Percentiles rank a stretch among this genome's conserved stretches.
These are phyloP conservation scores for Pedetes capensis DNA, from an alignment of 2,113 vertebrate species.

Conservation along the genomic window DNA sequence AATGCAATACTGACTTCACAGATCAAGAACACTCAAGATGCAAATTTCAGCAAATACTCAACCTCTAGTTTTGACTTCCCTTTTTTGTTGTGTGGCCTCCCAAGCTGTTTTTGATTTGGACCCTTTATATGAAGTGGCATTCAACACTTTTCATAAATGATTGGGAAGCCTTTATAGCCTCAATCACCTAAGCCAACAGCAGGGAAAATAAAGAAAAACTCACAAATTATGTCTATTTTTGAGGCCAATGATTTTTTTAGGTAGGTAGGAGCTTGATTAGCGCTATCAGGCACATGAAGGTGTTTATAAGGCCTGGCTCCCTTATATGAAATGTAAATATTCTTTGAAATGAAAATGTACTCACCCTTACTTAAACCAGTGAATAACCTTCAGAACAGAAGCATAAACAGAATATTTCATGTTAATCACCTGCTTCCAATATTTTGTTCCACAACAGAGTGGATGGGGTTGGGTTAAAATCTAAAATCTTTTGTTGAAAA, in stretches of 20 bases:
- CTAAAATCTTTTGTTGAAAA: slow-evolving; percentile 45
- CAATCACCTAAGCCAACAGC: slow-evolving; percentile 23
- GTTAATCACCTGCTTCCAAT: background rate
- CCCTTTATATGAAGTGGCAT: background rate
- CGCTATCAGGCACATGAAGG: background rate
- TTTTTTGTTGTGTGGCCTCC: slow-evolving; percentile 25
- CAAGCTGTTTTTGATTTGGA: slow-evolving; percentile 15
- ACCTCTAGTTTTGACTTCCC: background rate
- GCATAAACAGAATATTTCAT: background rate
- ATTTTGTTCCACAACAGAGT: slow-evolving; percentile 24
- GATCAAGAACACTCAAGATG: background rate
- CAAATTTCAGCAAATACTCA: slow-evolving; percentile 35
- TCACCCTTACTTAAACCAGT: slow-evolving; percentile 2
- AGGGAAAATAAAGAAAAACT: slow-evolving; percentile 43
- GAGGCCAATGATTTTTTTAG: slow-evolving; percentile 38
- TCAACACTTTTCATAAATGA: slow-evolving; percentile 38
- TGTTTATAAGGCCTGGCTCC: background rate
- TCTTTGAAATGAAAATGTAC: slow-evolving; percentile 51
- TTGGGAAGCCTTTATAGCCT: slow-evolving; percentile 13
- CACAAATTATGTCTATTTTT: slow-evolving; percentile 50
- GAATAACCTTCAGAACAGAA: slow-evolving; percentile 33
- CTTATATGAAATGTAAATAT: slow-evolving; percentile 16
- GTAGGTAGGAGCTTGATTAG: slow-evolving; percentile 42
- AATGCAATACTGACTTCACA: slow-evolving; percentile 17
- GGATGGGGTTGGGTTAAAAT: slow-evolving; percentile 14